Evolutionary conservation across 2,888 invertebrate genomes (phyloP), one percentile per base, ranked within the genome.

Genomic region (Embidobia sp.): DNA sequence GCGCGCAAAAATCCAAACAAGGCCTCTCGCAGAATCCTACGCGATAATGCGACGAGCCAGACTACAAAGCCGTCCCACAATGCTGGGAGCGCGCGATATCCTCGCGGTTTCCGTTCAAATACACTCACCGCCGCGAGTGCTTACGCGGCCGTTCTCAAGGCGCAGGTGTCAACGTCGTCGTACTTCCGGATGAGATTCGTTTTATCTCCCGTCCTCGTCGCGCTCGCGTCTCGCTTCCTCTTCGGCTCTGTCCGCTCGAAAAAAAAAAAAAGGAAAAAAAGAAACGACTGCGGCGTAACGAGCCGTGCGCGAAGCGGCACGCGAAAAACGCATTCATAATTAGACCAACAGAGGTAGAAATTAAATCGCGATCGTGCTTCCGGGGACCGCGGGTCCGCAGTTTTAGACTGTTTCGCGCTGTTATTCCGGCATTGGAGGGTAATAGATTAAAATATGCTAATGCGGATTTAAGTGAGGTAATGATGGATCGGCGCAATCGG

Each of bases 61-160:
- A 85, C 82, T 82, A 86, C 84, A 85, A 85, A 85, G 85, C 82
- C 74, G 80, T 79, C 83, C 82, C 81, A 86, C 86, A 87, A 87
- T 87, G 85, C 84, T 85, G 86, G 83, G 86, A 87, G 84, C 83
- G 82, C 78, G 85, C n/a, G n/a, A 84, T 86, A 87, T 85, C 81
- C 82, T 82, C 74, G 74, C 77, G 75, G 85, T 86, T 88, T 88
- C 87, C 88, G 87, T 86, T 86, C 82, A 84, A 87, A 88, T 85
- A 87, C 78, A 82, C 77, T 33, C 10, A 49, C 31, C 16, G 59
- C 63, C n/a, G n/a, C n/a, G n/a, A 16, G 31, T 29, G 59, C 53
- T 59, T 64, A 22, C 78, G 74, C 61, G 75, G 64, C 74, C 63
- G 81, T 84, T 84, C 84, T 86, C 83, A 85, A 84, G 82, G 75